Base-by-base conservation (phyloP, 2,888 invertebrate species). In the Thymelicus sylvestris region DNA sequence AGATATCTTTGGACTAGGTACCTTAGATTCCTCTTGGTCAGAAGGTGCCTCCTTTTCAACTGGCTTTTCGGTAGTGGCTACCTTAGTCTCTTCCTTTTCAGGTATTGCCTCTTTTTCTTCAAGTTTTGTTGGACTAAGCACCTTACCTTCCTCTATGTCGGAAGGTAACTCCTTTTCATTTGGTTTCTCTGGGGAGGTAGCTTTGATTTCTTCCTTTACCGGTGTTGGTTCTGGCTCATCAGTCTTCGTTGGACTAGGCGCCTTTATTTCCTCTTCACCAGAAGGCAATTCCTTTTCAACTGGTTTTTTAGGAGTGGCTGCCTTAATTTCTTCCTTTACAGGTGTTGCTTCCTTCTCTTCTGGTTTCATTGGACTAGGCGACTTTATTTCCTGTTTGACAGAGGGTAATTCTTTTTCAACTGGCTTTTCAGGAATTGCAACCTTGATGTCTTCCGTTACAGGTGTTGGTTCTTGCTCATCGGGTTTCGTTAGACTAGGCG, bases 201-300 rank as follows among this genome's bases (percentile, higher is more conserved):
- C 44, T 8, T 62, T 62, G 6, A n/a, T 44, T 4, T 44, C 38
- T 10, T 72, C 67, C 59, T 47, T 24, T 47, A 50, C 64, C 39
- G 13, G 61, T 10, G 60, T 55, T 10, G 65, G 13, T 4, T 10
- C 44, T 2, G 1, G 7, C 10, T 12, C 12, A 1, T 10, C 44
- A 44, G 10, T 0, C 4, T 44, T 44, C 1, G 44, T 12, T 4
- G 44, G 44, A 44, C 44, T 44, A 12, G 44, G 12, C 12, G 1
- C 12, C 12, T 44, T 44, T 8, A 10, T 2, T 3, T 44, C 44
- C 2, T 4, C 10, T 12, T 44, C 12, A 63, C 70, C 69, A 59
- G 50, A 7, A 6, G 50, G 15, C 50, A n/a, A 7, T 4, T 50
- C 50, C 15, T 50, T 50, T n/a, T 15, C 15, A 50, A 15, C n/a